phyloP scores from a whole-genome alignment of 23 tunicate species.

The Oikopleura vanhoeffeni region DNA sequence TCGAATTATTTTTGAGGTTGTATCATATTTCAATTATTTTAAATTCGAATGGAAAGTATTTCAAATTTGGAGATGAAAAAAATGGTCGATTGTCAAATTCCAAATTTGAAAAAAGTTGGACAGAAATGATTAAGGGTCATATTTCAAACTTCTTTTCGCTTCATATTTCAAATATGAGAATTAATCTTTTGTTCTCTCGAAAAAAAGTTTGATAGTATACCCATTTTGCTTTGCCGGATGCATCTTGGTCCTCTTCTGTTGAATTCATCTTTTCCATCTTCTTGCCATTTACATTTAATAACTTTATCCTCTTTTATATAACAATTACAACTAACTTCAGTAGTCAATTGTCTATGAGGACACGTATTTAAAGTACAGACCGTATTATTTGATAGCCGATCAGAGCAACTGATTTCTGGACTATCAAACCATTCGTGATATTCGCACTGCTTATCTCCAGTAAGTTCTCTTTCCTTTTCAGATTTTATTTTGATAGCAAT shows the following conservation, averaged over 20 bases:
- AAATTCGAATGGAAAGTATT: too few species aligned
- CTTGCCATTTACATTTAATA: slow-evolving; percentile 7
- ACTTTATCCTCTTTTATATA: neutral
- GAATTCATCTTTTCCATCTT: neutral
- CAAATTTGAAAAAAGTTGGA: too few species aligned
- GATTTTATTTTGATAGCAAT: too few species aligned
- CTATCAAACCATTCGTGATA: neutral
- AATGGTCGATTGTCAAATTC: too few species aligned
- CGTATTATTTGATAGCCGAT: neutral
- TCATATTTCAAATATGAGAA: too few species aligned
- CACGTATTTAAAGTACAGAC: neutral
- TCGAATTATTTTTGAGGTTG: too few species aligned
- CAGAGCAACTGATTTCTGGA: neutral
- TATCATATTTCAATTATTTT: too few species aligned
- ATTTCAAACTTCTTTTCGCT: too few species aligned
- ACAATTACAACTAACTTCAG: neutral
- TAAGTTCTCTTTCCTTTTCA: too few species aligned
- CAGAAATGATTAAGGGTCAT: too few species aligned
- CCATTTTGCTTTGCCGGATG: neutral
- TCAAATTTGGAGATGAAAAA: too few species aligned
- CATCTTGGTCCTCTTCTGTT: slow-evolving; percentile 1
- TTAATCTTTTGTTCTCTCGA: too few species aligned
- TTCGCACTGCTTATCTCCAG: neutral
- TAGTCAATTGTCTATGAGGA: neutral
- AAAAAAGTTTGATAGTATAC: neutral